Evolutionary conservation across 2,888 invertebrate genomes (phyloP).

Genomic region (Scaptomyza caliginosa): DNA sequence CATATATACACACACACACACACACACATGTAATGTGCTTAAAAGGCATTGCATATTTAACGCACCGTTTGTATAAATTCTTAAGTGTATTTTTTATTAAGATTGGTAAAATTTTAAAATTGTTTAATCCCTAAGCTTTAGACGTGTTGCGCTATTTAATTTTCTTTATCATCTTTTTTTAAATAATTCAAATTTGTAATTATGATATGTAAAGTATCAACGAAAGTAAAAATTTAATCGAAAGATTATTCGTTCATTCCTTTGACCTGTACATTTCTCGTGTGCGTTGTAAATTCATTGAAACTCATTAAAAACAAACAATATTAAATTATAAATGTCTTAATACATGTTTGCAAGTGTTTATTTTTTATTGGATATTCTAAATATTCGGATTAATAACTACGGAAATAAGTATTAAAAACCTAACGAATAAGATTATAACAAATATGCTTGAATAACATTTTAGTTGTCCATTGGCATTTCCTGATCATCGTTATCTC

Average conservation of each 20-base stretch:
- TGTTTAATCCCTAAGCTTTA: constrained; percentile 53
- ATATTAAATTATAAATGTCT: constrained; percentile 19
- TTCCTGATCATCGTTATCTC: not conserved
- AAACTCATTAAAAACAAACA: constrained; percentile 47
- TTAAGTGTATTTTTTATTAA: constrained; percentile 23
- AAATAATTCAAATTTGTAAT: constrained; percentile 12
- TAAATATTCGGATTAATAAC: not conserved
- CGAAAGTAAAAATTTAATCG: constrained; percentile 12
- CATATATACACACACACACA: constrained; percentile 8
- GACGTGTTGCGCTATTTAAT: constrained; percentile 42
- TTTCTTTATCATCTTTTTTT: not conserved
- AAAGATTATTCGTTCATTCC: constrained; percentile 37
- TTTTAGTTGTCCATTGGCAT: constrained; percentile 1
- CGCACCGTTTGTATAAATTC: constrained; percentile 24
- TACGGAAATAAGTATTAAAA: not conserved
- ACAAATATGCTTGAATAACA: not conserved
- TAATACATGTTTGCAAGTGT: not conserved
- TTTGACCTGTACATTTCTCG: constrained; percentile 21
- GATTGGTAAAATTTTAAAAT: constrained; percentile 26
- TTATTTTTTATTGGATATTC: not conserved
- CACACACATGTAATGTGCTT: constrained; percentile 24
- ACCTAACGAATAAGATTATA: not conserved
- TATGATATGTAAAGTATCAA: constrained; percentile 29
- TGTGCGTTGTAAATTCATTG: constrained; percentile 64
- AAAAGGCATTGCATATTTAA: constrained; percentile 34